These are phyloP conservation scores for Amphipyra tragopoginis DNA, from an alignment of 2,888 invertebrate species.

Conservation along the genomic window DNA sequence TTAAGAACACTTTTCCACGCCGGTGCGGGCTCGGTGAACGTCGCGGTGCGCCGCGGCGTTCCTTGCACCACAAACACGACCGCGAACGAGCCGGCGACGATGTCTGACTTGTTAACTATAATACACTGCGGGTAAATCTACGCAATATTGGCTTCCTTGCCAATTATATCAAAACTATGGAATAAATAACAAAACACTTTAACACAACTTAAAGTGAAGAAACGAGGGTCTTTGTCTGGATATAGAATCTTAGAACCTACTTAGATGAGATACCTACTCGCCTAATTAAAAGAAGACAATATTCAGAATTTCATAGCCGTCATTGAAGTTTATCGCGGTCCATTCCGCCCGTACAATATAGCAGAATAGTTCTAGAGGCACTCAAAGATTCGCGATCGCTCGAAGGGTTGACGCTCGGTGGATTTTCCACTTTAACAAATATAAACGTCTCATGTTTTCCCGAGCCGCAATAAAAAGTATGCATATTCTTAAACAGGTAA, in stretches of 20 bases:
- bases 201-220: background rate
- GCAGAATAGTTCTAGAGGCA: slow-evolving; percentile 12
- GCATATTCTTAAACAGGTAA: slow-evolving; percentile 71
- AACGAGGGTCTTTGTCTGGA: no score
- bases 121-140: background rate
- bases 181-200: background rate
- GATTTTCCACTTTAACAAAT: slow-evolving; percentile 49
- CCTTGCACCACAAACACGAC: slow-evolving; percentile 44
- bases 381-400: slow-evolving; percentile 30
- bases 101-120: slow-evolving; percentile 14
- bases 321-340: slow-evolving; percentile 1
- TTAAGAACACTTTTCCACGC: slow-evolving; percentile 82
- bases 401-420: slow-evolving; percentile 34
- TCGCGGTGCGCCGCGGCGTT: slow-evolving; percentile 35
- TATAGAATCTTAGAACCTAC: no score
- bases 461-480: slow-evolving; percentile 63
- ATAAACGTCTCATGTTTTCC: slow-evolving; percentile 56
- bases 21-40: slow-evolving; percentile 53
- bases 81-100: slow-evolving; percentile 26
- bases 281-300: slow-evolving; percentile 4
- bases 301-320: background rate
- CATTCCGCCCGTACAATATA: background rate
- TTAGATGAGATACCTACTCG: no score
- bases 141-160: no score
- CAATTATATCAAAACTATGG: no score